Evolutionary conservation across 2,797 vertebrate species (phyloP).

Genomic region (Chrosomus eos): DNA sequence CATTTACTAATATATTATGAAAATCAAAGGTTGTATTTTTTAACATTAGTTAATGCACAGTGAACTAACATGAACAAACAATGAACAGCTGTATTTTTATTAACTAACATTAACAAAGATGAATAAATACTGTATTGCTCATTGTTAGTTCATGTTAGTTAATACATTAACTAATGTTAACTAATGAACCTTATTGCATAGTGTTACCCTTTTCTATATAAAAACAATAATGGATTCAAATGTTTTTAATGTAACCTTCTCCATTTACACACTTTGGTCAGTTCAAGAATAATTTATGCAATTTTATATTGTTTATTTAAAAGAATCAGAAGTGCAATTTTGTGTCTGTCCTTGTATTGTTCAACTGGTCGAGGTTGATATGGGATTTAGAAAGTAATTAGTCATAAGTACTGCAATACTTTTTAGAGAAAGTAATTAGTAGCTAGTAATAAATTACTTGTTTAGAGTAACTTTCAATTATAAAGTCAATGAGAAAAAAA

Average conservation of each 20-base stretch:
- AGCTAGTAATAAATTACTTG: neutral
- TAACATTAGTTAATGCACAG: no score
- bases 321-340: neutral
- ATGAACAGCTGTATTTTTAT: no score
- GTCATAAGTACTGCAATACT: neutral
- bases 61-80: no score
- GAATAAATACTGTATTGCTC: no score
- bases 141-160: no score
- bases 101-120: no score
- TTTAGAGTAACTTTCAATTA: neutral
- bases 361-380: no score
- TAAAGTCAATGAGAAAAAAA: neutral
- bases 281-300: neutral
- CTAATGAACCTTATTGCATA: no score
- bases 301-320: neutral
- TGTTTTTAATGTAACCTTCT: neutral
- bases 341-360: neutral
- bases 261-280: neutral
- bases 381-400: neutral
- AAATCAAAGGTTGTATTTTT: no score
- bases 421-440: neutral
- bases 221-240: neutral
- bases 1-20: no score
- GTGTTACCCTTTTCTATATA: no score
- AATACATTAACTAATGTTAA: no score